phyloP scores from a whole-genome alignment of 2,797 vertebrate genomes.

The Labeo calbasu region DNA sequence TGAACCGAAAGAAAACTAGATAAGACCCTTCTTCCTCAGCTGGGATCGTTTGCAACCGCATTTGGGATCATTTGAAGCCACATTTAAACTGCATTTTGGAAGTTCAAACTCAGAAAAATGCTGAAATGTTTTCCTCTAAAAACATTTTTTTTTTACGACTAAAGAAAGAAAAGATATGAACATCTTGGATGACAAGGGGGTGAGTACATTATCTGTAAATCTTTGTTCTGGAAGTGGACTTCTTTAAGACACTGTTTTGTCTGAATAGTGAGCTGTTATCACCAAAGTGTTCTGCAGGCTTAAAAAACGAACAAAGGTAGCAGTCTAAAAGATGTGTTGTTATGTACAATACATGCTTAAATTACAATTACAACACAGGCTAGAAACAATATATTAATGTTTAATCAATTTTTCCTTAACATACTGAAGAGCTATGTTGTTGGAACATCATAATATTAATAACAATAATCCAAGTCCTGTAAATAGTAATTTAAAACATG shows the following conservation, averaged over 20 bases:
- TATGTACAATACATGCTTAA: slow-evolving; percentile 2
- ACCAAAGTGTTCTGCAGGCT: slow-evolving; percentile 15
- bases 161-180: too few species aligned
- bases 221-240: too few species aligned
- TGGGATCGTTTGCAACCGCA: too few species aligned
- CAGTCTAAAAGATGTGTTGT: not conserved
- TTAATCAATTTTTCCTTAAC: not conserved
- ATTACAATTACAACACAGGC: not conserved
- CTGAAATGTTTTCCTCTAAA: too few species aligned
- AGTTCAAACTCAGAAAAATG: too few species aligned
- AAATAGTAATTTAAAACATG: slow-evolving; percentile 1
- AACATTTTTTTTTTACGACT: too few species aligned
- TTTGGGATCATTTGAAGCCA: too few species aligned
- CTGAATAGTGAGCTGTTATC: not conserved
- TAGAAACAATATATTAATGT: not conserved
- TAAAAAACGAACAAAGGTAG: not conserved
- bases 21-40: too few species aligned
- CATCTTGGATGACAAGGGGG: too few species aligned
- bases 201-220: too few species aligned
- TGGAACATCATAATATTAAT: not conserved
- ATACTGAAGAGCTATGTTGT: not conserved
- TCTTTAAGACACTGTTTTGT: slow-evolving; percentile 3
- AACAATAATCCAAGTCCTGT: not conserved
- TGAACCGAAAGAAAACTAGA: too few species aligned
- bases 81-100: too few species aligned